Base-by-base conservation (phyloP, 1,140 invertebrate genomes). In the Drosophila grimshawi region DNA sequence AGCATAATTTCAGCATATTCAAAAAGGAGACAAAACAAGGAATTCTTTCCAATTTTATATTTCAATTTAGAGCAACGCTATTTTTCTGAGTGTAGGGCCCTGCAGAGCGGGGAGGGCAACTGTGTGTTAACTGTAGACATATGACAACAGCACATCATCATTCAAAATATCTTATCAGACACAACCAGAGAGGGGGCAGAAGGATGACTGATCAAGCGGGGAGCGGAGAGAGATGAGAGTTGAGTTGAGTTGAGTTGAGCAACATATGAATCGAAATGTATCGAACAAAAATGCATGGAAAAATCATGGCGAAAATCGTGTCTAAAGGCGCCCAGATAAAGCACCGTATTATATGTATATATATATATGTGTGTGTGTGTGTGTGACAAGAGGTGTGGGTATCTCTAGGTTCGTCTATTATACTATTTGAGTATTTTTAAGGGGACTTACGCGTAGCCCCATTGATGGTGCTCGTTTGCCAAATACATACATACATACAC, bases 81-180 rank as follows among this genome's bases (percentile, higher is more conserved):
- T 3, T 41, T 41, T 41, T 3, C n/a, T 3, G 10, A 43, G 39
- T 43, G 10, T 43, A 43, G 46, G 30, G 53, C 48, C 10, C n/a
- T 8, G 30, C 19, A 19, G 19, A 19, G 32, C 11, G 29, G 11
- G 27, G 37, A 5, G 29, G 7, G 30, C 7, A 29, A 45, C 6
- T 27, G 32, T 29, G 63, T 29, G 63, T 60, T 57, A 59, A 75
- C 59, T 55, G 43, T 70, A 70, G 77, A 71, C 83, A 74, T 74
- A 73, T 86, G 83, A 86, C 83, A 86, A 80, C 73, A 67, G 83
- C 83, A 88, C 83, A 88, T 88, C 83, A 88, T 88, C 85, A 88
- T 88, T 88, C 85, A 88, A 88, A 88, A 77, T 88, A 88, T 88
- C 83, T 88, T 88, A 88, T 88, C 83, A 81, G 66, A 64, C 35